Evolutionary conservation across 1,140 invertebrate genomes (phyloP).

Genomic region (Atta colombica): DNA sequence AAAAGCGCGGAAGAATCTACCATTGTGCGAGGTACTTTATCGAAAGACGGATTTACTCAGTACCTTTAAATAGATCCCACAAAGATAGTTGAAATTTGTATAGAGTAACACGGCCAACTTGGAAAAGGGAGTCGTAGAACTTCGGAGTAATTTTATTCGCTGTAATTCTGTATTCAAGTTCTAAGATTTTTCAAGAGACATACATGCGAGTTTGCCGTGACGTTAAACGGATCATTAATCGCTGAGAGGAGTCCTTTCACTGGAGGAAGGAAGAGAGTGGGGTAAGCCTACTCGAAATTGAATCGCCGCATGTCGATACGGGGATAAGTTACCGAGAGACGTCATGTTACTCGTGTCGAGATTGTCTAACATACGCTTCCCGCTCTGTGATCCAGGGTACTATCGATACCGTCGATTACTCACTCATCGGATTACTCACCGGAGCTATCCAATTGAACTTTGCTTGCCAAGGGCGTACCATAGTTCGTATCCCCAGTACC

Average conservation of each 20-base stretch:
- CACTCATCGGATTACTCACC: constrained; percentile 49
- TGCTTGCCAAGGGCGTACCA: constrained; percentile 56
- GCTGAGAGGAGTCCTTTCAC: neutral
- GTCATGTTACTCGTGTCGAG: constrained; percentile 62
- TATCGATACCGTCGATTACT: constrained; percentile 64
- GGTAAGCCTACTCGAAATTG: constrained; percentile 48
- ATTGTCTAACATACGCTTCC: constrained; percentile 61
- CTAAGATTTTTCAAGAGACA: constrained; percentile 16
- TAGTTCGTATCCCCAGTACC: constrained; percentile 36
- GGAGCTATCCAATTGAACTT: constrained; percentile 63
- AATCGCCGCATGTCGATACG: constrained; percentile 52
- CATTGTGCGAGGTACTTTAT: neutral
- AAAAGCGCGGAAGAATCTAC: neutral
- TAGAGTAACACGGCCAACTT: neutral
- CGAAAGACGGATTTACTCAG: neutral
- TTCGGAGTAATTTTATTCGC: constrained; percentile 1
- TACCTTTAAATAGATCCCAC: neutral
- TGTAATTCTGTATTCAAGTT: constrained; percentile 12
- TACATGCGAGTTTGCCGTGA: neutral
- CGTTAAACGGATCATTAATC: constrained; percentile 53
- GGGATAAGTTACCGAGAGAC: constrained; percentile 56
- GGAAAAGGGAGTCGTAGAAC: neutral
- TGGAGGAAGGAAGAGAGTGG: neutral
- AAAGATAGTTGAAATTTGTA: neutral
- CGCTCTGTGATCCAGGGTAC: constrained; percentile 39